Base-by-base conservation (phyloP, 2,113 vertebrate genomes). In the Pantherophis guttatus region DNA sequence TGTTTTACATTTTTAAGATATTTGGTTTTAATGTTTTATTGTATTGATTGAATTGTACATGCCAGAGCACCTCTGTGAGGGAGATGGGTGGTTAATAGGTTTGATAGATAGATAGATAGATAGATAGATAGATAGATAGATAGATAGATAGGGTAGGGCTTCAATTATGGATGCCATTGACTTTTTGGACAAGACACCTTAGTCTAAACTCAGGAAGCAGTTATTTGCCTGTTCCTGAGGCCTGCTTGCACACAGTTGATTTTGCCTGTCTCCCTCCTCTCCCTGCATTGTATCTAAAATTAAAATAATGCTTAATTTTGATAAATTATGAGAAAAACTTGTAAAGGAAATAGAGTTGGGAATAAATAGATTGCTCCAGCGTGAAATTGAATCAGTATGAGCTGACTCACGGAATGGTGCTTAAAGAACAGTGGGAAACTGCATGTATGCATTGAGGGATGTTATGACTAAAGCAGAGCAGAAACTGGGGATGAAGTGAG, bases 271-370 rank as follows among this genome's bases (percentile, higher is more conserved):
- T 7, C 65, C 6, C 17, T 89, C 39, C 53, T 24, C 39, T 57
- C 23, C 24, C 17, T 59, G 26, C 33, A 1, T 24, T 95, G 39
- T 26, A 10, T 93, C 94, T 92, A 87, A 88, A 96, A 94, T 95
- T 95, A 96, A 96, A 97, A 94, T 94, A 95, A 93, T 62, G 93
- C 91, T 96, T 91, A 96, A 95, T 96, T 93, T 95, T 93, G 93
- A 59, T 96, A 88, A 96, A 94, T 94, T 93, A 89, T 95, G 89
- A 94, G 89, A 95, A 93, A 39, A 86, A 88, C 91, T 91, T 19
- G 1, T 53, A 89, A 81, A 90, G 81, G 13, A 95, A 96, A 93
- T 0, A 92, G 95, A 93, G 91, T 90, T 29, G 1, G 91, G 93
- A 95, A 93, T 90, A 93, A 95, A 94, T 87, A 92, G 65, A 50